phyloP scores from a whole-genome alignment of 1,140 invertebrate species.

The Ceratosolen solmsi region DNA sequence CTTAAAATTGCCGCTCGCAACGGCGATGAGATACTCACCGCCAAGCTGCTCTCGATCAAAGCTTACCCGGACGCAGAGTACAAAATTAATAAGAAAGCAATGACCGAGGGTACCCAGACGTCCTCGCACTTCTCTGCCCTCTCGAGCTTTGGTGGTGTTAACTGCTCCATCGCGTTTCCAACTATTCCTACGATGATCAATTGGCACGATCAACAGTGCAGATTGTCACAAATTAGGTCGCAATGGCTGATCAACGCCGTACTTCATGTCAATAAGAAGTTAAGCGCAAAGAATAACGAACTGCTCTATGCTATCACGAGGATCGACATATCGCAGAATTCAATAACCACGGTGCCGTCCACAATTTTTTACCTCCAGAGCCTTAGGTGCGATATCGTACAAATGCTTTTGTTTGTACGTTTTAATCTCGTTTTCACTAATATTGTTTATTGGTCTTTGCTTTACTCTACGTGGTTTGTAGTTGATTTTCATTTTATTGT shows the following conservation, averaged over 20 bases:
- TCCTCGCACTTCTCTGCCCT: slow-evolving; percentile 74
- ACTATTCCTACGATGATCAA: slow-evolving; percentile 92
- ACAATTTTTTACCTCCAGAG: slow-evolving; percentile 85
- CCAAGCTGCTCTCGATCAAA: slow-evolving; percentile 85
- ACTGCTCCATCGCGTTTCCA: slow-evolving; percentile 88
- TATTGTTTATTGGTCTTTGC: no score
- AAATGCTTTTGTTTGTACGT: neutral
- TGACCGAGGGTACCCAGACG: slow-evolving; percentile 79
- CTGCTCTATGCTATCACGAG: slow-evolving; percentile 92
- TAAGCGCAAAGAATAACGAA: slow-evolving; percentile 80
- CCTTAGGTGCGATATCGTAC: slow-evolving; percentile 75
- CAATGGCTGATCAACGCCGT: slow-evolving; percentile 91
- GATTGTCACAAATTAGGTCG: slow-evolving; percentile 79
- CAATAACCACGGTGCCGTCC: slow-evolving; percentile 84
- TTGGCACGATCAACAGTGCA: slow-evolving; percentile 91
- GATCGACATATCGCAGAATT: slow-evolving; percentile 94
- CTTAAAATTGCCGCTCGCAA: slow-evolving; percentile 81
- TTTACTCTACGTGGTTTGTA: neutral
- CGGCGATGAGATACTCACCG: slow-evolving; percentile 82
- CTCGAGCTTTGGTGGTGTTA: slow-evolving; percentile 79
- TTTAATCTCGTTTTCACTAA: no score
- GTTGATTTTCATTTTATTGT: neutral
- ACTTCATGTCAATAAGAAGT: slow-evolving; percentile 86
- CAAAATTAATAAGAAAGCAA: slow-evolving; percentile 89
- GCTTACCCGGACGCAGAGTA: slow-evolving; percentile 89